Evolutionary conservation across 2,888 invertebrate species (phyloP), one percentile per base, ranked within the genome.

Genomic region (Pachliopta kotzebuea): DNA sequence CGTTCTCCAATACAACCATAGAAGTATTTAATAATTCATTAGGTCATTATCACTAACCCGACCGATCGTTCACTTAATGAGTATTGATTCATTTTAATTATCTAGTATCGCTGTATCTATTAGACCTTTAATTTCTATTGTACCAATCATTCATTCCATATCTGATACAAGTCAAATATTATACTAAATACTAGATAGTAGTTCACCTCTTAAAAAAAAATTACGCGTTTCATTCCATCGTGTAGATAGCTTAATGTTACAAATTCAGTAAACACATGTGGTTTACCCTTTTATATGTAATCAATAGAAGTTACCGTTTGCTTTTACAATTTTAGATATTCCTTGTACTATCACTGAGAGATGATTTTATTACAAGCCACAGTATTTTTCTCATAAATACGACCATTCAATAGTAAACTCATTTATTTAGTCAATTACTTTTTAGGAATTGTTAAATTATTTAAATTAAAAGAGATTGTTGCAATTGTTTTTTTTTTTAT

Each of bases 201-300:
- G 26, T 42, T 42, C 8, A 2, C 23, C 0, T 9, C 2, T 21
- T 17, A 52, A 52, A 50, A 21, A 52, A 50, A 59, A n/a, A 59
- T 17, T 31, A 31, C 49, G 20, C 9, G 14, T 2, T 37, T 37
- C 56, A 56, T 56, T 62, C 49, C 9, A 52, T 24, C 45, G 60
- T 64, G 64, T n/a, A 24, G 24, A 37, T 50, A 29, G 18, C 60
- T 60, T 64, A 60, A 50, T 23, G 60, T 56, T 54, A 57, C 45
- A 52, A 56, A 65, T 42, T 49, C 24, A 49, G 45, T 29, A 61
- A 57, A 49, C 55, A 54, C 58, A 37, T 60, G 24, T 45, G 49
- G 56, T 56, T 62, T 62, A 55, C 57, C 23, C 37, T 62, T 56
- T 60, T 65, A 55, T 56, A 57, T 62, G 11, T 55, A 66, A 49